These are phyloP conservation scores for Otis tarda DNA, from an alignment of 2,113 vertebrate species.

Conservation along the genomic window DNA sequence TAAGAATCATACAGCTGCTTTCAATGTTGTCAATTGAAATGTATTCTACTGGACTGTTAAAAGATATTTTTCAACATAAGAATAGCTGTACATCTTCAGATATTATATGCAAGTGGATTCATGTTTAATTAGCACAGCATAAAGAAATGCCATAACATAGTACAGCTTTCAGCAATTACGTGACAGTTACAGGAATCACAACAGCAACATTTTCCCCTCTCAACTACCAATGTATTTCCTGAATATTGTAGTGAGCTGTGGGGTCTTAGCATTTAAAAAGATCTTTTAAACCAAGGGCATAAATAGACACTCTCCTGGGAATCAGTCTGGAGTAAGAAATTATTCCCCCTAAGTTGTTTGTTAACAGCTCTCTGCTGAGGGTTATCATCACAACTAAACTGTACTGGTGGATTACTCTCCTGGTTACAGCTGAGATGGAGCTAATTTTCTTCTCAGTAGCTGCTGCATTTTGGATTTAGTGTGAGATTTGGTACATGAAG, in stretches of 20 bases:
- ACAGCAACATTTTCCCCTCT: neutral
- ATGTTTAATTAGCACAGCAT: constrained; percentile 35
- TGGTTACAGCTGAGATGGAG: no score
- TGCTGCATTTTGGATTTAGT: no score
- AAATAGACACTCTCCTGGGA: neutral
- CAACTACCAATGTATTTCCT: neutral
- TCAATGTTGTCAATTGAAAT: constrained; percentile 37
- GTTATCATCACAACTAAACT: neutral
- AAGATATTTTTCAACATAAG: constrained; percentile 5
- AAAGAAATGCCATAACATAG: constrained; percentile 23
- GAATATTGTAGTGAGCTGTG: neutral
- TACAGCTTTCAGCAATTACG: neutral
- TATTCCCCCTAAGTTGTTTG: neutral
- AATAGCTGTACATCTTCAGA: constrained; percentile 15
- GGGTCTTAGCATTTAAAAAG: neutral
- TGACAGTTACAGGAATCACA: neutral
- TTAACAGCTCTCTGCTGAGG: neutral
- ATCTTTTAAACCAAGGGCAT: neutral
- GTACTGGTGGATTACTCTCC: neutral
- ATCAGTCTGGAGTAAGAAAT: neutral
- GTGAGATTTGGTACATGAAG: no score
- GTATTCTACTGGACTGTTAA: neutral
- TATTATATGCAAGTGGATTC: constrained; percentile 20
- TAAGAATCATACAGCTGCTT: constrained; percentile 14
- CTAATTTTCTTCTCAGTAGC: no score